Conservation (phyloP, 2,113 vertebrate species). For the Chaetops frenatus region DNA sequence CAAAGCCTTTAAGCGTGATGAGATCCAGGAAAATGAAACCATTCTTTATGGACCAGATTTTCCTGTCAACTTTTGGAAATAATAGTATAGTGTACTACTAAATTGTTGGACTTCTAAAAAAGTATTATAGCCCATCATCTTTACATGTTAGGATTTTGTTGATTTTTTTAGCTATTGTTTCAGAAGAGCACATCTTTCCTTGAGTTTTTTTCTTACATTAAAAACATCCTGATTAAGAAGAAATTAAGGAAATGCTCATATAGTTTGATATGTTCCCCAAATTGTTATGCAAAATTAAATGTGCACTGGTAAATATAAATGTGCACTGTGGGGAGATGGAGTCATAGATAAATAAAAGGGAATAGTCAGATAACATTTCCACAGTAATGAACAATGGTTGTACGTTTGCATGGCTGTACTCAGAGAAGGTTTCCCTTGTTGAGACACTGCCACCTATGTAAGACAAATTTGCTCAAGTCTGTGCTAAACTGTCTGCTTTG, state of each 20-base stretch:
- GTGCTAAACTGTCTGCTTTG: not conserved
- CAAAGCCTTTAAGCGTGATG: not conserved
- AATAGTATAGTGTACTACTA: not conserved
- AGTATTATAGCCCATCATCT: not conserved
- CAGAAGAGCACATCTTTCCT: not conserved
- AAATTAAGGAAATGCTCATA: not conserved
- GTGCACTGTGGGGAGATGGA: not conserved
- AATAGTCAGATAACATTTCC: not conserved
- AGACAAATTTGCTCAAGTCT: not conserved
- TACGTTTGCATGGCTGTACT: not conserved
- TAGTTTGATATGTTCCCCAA: not conserved
- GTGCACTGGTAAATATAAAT: not conserved
- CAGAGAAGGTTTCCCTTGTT: not conserved
- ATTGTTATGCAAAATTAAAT: not conserved
- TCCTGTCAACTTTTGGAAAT: not conserved
- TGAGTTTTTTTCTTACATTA: not conserved
- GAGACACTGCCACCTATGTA: not conserved
- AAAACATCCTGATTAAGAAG: not conserved
- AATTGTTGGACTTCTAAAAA: not conserved
- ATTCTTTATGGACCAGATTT: not conserved
- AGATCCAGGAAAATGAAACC: not conserved
- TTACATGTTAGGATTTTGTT: not conserved
- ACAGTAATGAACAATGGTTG: not conserved
- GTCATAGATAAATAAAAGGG: not conserved
- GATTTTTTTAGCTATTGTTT: not conserved